Conservation (phyloP, 2,797 vertebrate genomes). For the Melanotaenia nigrans region DNA sequence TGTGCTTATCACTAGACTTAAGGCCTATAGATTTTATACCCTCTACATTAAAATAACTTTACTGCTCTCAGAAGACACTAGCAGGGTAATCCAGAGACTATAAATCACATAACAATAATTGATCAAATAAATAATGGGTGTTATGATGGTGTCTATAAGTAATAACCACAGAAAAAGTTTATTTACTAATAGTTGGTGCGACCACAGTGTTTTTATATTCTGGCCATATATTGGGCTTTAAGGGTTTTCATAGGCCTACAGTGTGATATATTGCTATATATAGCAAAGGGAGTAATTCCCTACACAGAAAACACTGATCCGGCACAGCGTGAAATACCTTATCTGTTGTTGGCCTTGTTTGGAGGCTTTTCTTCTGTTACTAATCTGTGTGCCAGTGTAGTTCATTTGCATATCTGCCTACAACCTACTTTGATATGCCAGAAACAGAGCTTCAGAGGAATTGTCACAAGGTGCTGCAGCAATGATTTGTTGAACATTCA, state of each 20-base stretch:
- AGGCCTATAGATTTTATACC: neutral
- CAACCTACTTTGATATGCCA: neutral
- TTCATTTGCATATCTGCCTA: constrained; percentile 1
- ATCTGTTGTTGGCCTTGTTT: neutral
- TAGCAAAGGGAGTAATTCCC: neutral
- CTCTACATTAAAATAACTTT: neutral
- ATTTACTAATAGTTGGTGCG: neutral
- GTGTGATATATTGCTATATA: neutral
- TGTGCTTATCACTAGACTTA: neutral
- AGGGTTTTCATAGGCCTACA: neutral
- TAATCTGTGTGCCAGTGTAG: neutral
- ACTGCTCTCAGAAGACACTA: neutral
- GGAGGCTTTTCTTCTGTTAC: neutral
- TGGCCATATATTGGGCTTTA: neutral
- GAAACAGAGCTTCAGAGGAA: neutral
- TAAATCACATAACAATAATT: neutral
- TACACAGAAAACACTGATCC: neutral
- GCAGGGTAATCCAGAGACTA: neutral
- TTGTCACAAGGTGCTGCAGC: neutral
- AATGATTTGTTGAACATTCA: neutral
- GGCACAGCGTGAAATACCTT: neutral
- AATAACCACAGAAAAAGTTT: neutral
- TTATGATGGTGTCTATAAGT: neutral
- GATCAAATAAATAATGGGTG: neutral
- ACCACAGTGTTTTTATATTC: neutral